Evolutionary conservation across 2,797 vertebrate species (phyloP).

Genomic region (Gouania willdenowi): DNA sequence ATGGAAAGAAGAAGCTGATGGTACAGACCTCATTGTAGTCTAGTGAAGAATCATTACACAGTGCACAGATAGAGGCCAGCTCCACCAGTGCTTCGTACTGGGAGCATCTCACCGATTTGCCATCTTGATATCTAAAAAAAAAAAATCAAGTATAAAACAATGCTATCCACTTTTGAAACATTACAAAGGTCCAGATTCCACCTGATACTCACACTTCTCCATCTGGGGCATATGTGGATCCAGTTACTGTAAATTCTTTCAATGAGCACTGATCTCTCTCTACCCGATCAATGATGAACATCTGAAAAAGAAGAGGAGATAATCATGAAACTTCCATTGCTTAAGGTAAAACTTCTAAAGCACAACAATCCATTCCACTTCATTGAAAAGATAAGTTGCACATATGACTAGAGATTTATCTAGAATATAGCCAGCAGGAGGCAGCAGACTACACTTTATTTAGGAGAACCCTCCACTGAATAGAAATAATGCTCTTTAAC

Average conservation of each 20-base stretch:
- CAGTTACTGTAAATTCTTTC: constrained; percentile 91
- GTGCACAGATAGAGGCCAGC: constrained; percentile 90
- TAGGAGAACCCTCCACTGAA: not conserved
- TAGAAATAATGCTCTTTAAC: not conserved
- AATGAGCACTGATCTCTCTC: constrained; percentile 85
- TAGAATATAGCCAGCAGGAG: constrained; percentile 38
- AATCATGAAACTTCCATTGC: too few relatives aligned
- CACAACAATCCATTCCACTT: too few relatives aligned
- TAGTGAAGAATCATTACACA: constrained; percentile 94
- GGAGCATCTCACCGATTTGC: constrained; percentile 79
- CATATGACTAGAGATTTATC: not conserved
- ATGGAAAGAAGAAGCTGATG: not conserved
- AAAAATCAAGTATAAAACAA: too few relatives aligned
- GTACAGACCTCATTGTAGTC: constrained; percentile 88
- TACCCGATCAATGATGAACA: constrained; percentile 88
- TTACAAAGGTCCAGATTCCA: not conserved
- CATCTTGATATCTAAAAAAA: constrained; percentile 75
- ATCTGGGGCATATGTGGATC: constrained; percentile 93
- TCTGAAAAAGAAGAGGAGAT: constrained; percentile 67
- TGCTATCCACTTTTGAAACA: not conserved
- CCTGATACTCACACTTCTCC: constrained; percentile 90
- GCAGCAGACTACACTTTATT: constrained; percentile 27
- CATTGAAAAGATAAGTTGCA: not conserved
- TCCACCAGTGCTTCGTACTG: constrained; percentile 89
- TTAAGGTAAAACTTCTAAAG: too few relatives aligned